Evolutionary conservation across 2,797 vertebrate species (phyloP), one percentile per base, ranked within the genome.

Genomic region (Streptopelia turtur): DNA sequence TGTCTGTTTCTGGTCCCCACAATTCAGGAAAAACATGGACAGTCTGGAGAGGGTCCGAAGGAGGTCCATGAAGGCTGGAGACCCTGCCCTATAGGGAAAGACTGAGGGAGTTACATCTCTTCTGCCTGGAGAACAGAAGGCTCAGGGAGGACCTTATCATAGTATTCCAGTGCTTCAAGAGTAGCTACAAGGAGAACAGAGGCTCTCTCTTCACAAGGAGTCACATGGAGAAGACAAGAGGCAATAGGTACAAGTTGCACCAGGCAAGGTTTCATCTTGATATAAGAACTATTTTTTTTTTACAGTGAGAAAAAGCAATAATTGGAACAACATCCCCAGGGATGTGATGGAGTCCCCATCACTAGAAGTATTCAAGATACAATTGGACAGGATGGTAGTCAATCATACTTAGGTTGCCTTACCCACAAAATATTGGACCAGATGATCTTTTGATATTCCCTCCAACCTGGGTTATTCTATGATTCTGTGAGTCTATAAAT

Each of bases 21-120:
- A 61, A 41, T 4, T 80, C 61, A 74, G 24, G 17, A 47, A 49
- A 39, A 11, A 28, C 1, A 2, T 0, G 0, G 13, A 22, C 7
- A 16, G 7, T 35, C 60, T 49, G 55, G 5, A 61, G 18, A n/a
- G 30, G 2, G 12, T 61, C 21, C 25, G 55, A 53, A 68, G 24
- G 13, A 75, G 8, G 11, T 30, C 21, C 17, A 11, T 11, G 21
- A 53, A 55, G 14, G 13, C 10, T 76, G 35, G 12, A 69, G 25
- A 56, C 63, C 31, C 11, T 56, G 9, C 2, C 28, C 13, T 49
- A 1, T 55, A 30, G 55, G 14, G 39, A 60, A 81, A 53, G 33
- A 61, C 33, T 27, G 11, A 68, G 66, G n/a, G 41, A 30, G 5
- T 78, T 25, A 49, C 6, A 13, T 41, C 16, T 50, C 1, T n/a